These are phyloP conservation scores for Sitophilus oryzae DNA, from an alignment of 1,140 invertebrate genomes.

Conservation along the genomic window DNA sequence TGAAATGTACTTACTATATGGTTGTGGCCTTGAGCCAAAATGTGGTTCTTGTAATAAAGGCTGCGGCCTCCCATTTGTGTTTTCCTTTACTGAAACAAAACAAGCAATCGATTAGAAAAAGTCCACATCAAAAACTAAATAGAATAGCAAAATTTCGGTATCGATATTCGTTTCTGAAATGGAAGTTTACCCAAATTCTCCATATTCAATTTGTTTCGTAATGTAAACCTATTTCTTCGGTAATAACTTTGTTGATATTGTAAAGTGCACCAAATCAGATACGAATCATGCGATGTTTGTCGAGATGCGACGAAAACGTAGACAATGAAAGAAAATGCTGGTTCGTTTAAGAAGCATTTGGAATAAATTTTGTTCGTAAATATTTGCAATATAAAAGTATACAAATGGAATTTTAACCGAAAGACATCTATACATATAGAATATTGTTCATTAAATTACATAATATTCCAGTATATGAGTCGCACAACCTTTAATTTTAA, in stretches of 20 bases:
- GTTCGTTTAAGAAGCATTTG: too few species aligned
- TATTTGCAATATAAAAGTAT: too few species aligned
- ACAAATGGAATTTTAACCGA: too few species aligned
- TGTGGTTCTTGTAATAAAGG: slow-evolving; percentile 79
- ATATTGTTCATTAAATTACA: too few species aligned
- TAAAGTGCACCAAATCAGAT: slow-evolving; percentile 12
- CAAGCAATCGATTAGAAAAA: slow-evolving; percentile 11
- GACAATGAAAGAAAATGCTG: neutral
- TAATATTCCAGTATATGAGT: too few species aligned
- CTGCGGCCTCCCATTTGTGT: slow-evolving; percentile 58
- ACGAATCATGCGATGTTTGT: too few species aligned
- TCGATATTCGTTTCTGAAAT: too few species aligned
- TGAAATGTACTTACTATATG: slow-evolving; percentile 74
- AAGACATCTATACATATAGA: too few species aligned
- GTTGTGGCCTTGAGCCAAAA: slow-evolving; percentile 76
- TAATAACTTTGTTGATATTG: slow-evolving; percentile 4
- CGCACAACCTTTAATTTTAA: too few species aligned
- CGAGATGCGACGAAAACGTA: slow-evolving; percentile 4
- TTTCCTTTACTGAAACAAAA: slow-evolving; percentile 52
- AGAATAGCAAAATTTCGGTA: too few species aligned
- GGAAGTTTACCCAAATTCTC: neutral
- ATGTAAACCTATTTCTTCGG: neutral
- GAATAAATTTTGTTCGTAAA: too few species aligned
- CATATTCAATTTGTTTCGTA: neutral
- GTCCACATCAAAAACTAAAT: neutral